Base-by-base conservation (phyloP, 2,113 vertebrate species). In the Colistium nudipinnis region DNA sequence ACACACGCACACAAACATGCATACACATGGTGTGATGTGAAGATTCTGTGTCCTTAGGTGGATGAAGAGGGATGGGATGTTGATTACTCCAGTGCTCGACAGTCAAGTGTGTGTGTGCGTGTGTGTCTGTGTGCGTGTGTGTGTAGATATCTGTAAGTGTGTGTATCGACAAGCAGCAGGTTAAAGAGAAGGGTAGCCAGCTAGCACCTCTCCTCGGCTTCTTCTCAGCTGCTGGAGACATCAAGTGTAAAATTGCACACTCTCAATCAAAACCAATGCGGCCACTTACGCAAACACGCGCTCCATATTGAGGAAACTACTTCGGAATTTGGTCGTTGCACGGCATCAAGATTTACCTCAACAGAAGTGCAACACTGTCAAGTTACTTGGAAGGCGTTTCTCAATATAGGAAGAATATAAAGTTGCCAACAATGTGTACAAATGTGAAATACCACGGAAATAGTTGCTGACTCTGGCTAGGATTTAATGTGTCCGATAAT, bases 61-160 rank as follows among this genome's bases (percentile, higher is more conserved):
- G 78, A 77, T 84, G 71, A 86, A 80, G 78, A 87, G 75, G 51
- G 72, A 69, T 78, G 82, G 87, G 89, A 84, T 92, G 90, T 91
- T 92, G 91, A 92, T 92, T 91, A 92, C 81, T 85, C 76, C 74
- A 77, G 72, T 75, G 41, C 88, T 88, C 53, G 59, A 75, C 60
- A 87, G 80, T 76, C 73, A 72, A 81, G 84, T 74, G 82, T 72
- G 63, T 74, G 68, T 55, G 62, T 59, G 44, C 25, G 43, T 38
- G 49, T 7, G 30, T 25, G 43, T 38, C 44, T 39, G 44, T 63
- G 57, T 68, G 30, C 60, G 22, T 49, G 28, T 24, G 41, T 36
- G 48, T 43, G 44, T 62, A 53, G 64, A 25, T 62, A 19, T 45
- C 33, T 36, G 48, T 43, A 39, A 59, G 48, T 36, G 43, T 57